Evolutionary conservation across 1,140 invertebrate species (phyloP).

Genomic region (Drosophila setifemur): DNA sequence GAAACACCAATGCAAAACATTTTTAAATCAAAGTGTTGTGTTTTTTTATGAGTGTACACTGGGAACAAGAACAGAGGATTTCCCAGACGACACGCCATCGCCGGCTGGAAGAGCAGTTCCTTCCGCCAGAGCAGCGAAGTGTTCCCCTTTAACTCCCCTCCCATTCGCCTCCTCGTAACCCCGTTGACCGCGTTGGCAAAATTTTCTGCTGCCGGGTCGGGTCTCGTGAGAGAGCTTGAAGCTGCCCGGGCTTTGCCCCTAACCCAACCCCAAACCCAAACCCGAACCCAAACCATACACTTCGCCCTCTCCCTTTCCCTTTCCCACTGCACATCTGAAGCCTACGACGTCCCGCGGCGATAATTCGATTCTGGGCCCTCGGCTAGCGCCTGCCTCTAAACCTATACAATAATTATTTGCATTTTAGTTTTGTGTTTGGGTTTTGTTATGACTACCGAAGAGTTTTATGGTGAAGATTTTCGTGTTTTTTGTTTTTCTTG

Average conservation of each 20-base stretch:
- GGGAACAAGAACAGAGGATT: slow-evolving; percentile 53
- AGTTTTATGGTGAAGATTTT: slow-evolving; percentile 14
- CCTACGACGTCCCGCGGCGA: slow-evolving; percentile 50
- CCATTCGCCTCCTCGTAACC: background rate
- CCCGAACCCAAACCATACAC: no score
- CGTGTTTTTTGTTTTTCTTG: no score
- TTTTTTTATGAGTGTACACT: no score
- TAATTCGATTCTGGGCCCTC: slow-evolving; percentile 67
- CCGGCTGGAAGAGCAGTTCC: slow-evolving; percentile 3
- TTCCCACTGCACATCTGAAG: background rate
- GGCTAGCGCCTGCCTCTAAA: slow-evolving; percentile 42
- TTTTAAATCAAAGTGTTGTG: no score
- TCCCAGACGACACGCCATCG: slow-evolving; percentile 56
- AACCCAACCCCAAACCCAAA: no score
- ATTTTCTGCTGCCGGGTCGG: slow-evolving; percentile 31
- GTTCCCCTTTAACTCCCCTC: background rate
- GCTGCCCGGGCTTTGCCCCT: background rate
- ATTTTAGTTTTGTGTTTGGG: slow-evolving; percentile 45
- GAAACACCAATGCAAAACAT: no score
- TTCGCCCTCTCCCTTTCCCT: background rate
- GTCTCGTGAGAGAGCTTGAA: slow-evolving; percentile 57
- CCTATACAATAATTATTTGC: slow-evolving; percentile 75
- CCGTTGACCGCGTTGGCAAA: slow-evolving; percentile 20
- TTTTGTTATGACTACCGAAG: slow-evolving; percentile 51
- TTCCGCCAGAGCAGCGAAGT: background rate